Evolutionary conservation across 2,888 invertebrate species (phyloP), one percentile per base, ranked within the genome.

Genomic region (Hoplodrina blanda): DNA sequence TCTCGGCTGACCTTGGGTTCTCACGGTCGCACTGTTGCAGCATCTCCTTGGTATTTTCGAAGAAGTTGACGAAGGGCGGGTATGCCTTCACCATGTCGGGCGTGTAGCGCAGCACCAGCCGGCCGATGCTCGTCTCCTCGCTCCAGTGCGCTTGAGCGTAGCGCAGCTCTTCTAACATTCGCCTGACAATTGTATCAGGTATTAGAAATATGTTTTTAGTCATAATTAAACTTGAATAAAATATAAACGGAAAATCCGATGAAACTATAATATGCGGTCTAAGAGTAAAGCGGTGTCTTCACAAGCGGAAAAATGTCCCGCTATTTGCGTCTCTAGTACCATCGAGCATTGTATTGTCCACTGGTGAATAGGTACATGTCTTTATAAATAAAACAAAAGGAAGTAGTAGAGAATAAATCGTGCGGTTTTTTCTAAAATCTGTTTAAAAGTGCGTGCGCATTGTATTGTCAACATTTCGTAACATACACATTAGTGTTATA

Each of bases 11-110:
- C 91, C 99, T 97, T 53, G 99, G 99, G 95, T 99, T 99, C 89
- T 97, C 98, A 91, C 97, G 97, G 96, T 99, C 99, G 96, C 99
- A 99, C 90, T 98, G 97, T 87, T 97, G 96, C 90, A 99, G 97
- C 96, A 98, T 98, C 90, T 99, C 98, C 94, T 99, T 99, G 94
- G 99, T 99, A 92, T 98, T 98, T 94, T 99, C 99, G 93, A 99
- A 99, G 96, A 98, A 99, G 96, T 99, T 99, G 67, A 99, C 98
- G 95, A 99, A 99, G 25, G 99, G 99, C 76, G 99, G 99, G 96
- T 99, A 99, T 1, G 99, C 98, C 94, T 98, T 99, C 83, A 98
- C 97, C 91, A 99, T 96, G 88, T 98, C 98, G 66, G 98, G 97
- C 65, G 98, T 98, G 96, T 98, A 98, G 91, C 98, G 97, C 65